phyloP scores from a whole-genome alignment of 2,888 invertebrate genomes.

The Xestia ashworthii region DNA sequence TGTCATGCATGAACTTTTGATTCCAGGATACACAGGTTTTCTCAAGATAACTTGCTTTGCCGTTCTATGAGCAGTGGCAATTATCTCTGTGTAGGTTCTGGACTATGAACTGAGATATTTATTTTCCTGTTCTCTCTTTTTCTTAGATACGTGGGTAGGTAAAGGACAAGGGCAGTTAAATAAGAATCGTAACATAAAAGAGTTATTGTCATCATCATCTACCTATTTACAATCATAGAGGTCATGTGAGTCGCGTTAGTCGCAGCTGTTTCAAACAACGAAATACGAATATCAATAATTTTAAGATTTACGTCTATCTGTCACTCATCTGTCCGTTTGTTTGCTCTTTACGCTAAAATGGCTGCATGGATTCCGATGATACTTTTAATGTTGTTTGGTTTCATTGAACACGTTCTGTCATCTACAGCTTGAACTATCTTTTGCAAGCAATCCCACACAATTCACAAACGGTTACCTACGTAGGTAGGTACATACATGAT shows the following conservation, averaged over 20 bases:
- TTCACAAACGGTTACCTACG: no score
- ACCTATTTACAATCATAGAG: slow-evolving; percentile 38
- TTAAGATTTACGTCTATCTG: slow-evolving; percentile 17
- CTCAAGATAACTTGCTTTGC: background rate
- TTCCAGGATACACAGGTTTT: background rate
- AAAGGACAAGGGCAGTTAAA: slow-evolving; percentile 7
- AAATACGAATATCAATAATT: slow-evolving; percentile 33
- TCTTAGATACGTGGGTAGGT: background rate
- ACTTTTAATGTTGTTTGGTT: slow-evolving; percentile 9
- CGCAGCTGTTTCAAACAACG: slow-evolving; percentile 19
- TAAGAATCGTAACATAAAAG: background rate
- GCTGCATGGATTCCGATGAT: slow-evolving; percentile 22
- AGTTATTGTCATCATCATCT: slow-evolving; percentile 19
- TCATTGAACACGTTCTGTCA: slow-evolving; percentile 16
- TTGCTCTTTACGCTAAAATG: slow-evolving; percentile 19
- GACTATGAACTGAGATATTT: background rate
- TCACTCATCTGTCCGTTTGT: slow-evolving; percentile 45
- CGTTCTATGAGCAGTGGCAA: background rate
- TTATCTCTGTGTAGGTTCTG: background rate
- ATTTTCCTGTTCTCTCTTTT: background rate
- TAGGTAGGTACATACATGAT: no score
- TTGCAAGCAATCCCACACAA: slow-evolving; percentile 1
- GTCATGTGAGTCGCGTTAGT: slow-evolving; percentile 11
- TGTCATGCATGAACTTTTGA: background rate
- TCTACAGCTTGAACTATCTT: background rate